Evolutionary conservation across 2,888 invertebrate species (phyloP).

Genomic region (Temnothorax ravouxi): DNA sequence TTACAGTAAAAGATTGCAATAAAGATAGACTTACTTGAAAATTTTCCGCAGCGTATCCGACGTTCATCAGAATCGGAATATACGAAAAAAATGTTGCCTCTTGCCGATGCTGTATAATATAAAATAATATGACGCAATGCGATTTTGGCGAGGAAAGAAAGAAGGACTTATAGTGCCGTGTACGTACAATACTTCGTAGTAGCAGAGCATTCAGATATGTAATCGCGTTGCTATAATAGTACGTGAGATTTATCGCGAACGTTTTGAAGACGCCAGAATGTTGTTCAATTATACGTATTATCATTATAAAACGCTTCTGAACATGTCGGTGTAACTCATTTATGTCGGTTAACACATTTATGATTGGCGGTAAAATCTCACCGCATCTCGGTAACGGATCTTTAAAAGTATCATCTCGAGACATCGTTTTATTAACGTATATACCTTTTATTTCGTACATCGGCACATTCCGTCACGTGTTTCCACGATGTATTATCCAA

Average conservation of each 20-base stretch:
- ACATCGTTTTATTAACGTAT: neutral
- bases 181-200: conserved; percentile 72
- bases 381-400: conserved; percentile 70
- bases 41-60: neutral
- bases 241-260: conserved; percentile 79
- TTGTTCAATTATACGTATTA: conserved; percentile 83
- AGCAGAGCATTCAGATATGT: conserved; percentile 71
- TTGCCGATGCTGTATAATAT: conserved; percentile 42
- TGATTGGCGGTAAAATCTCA: conserved; percentile 68
- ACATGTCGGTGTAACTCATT: conserved; percentile 61
- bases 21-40: neutral
- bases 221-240: conserved; percentile 74
- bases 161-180: conserved; percentile 58
- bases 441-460: neutral
- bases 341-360: conserved; percentile 61
- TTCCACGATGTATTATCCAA: conserved; percentile 2
- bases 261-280: conserved; percentile 85
- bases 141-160: conserved; percentile 21
- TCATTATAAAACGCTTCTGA: conserved; percentile 70
- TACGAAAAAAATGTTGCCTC: conserved; percentile 11
- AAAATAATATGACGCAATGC: conserved; percentile 19
- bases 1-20: neutral
- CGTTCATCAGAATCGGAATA: conserved; percentile 31
- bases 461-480: conserved; percentile 19
- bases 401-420: conserved; percentile 9